phyloP scores from a whole-genome alignment of 2,888 invertebrate species.

The Cabera pusaria region DNA sequence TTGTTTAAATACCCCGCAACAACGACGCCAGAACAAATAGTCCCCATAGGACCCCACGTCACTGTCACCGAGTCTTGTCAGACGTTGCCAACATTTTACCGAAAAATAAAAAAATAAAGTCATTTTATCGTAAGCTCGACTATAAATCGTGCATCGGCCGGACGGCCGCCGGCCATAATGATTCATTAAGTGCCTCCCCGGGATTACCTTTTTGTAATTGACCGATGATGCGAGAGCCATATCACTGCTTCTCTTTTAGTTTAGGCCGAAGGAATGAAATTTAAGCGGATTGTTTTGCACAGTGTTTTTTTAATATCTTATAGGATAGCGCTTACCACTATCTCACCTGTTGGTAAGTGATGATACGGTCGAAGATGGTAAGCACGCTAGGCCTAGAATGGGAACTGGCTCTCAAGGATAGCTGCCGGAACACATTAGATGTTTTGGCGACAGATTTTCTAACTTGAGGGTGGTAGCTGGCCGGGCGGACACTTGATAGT shows the following conservation, averaged over 20 bases:
- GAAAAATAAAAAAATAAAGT: conserved; percentile 39
- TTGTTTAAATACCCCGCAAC: conserved; percentile 29
- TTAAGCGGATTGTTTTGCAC: conserved; percentile 29
- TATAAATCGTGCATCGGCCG: conserved; percentile 67
- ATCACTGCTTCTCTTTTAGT: conserved; percentile 73
- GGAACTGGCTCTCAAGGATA: too few relatives aligned
- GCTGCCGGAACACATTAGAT: too few relatives aligned
- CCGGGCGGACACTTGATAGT: too few relatives aligned
- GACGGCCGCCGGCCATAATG: conserved; percentile 70
- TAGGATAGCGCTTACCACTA: too few relatives aligned
- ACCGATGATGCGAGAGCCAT: conserved; percentile 78
- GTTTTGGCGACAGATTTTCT: too few relatives aligned
- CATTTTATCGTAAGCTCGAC: conserved; percentile 44
- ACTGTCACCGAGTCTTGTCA: conserved; percentile 32
- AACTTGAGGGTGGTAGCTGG: too few relatives aligned
- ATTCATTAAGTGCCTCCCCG: conserved; percentile 81
- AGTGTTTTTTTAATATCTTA: too few relatives aligned
- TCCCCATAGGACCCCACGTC: conserved; percentile 29
- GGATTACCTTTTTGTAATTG: conserved; percentile 83
- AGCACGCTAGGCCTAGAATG: too few relatives aligned
- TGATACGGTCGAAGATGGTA: too few relatives aligned
- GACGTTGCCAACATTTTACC: conserved; percentile 33
- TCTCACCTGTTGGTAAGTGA: too few relatives aligned
- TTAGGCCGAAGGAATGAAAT: too few relatives aligned
- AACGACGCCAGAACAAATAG: conserved; percentile 33